Percentiles rank a stretch among this genome's conserved stretches.
Evolutionary conservation across 2,113 vertebrate genomes (phyloP).

Genomic region (Oxyura jamaicensis): DNA sequence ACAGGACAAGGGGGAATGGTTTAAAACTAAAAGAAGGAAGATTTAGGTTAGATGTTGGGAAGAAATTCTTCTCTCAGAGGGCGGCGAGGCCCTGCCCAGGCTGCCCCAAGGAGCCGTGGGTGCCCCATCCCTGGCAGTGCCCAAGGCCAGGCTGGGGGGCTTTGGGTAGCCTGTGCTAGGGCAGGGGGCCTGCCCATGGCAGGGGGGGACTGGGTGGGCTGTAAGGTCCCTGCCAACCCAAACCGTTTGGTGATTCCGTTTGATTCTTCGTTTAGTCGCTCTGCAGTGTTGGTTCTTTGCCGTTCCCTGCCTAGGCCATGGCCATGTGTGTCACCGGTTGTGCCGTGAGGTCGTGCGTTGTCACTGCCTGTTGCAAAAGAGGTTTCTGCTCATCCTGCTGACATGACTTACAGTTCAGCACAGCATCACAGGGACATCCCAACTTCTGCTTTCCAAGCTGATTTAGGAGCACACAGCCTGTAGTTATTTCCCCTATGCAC

Average conservation of each 20-base stretch:
- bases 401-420: not conserved
- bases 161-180: too few species aligned
- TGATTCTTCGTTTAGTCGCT: not conserved
- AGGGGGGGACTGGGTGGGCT: too few species aligned
- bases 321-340: fast-evolving
- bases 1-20: too few species aligned
- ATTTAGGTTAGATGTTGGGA: too few species aligned
- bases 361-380: not conserved
- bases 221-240: too few species aligned
- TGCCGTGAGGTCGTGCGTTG: not conserved
- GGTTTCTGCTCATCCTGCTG: not conserved
- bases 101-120: too few species aligned
- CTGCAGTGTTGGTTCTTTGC: fast-evolving
- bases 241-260: not conserved
- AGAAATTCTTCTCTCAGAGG: too few species aligned
- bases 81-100: too few species aligned
- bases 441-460: not conserved
- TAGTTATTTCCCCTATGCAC: fast-evolving
- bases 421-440: not conserved
- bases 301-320: not conserved
- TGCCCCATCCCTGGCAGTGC: too few species aligned
- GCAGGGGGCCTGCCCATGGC: too few species aligned
- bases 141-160: too few species aligned
- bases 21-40: too few species aligned
- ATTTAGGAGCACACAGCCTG: not conserved